Conservation (phyloP, 2,888 invertebrate species). For the Protula sp. region DNA sequence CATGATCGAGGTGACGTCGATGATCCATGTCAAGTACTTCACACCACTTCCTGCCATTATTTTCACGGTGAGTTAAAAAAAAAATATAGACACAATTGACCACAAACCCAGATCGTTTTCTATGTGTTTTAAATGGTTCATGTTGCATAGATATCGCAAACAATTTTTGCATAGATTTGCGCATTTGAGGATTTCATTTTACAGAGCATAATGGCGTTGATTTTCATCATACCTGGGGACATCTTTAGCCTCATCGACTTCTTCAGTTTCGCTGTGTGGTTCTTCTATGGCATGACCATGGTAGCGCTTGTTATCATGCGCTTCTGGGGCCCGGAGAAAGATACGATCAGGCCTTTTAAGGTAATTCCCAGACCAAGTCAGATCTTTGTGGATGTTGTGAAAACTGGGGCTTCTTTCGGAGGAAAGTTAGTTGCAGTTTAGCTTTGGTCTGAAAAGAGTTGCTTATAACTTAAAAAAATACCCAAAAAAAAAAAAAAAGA, state of each 20-base stretch:
- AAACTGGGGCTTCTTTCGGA: too few species aligned
- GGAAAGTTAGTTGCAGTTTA: too few species aligned
- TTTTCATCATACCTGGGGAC: conserved; percentile 89
- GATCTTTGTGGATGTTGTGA: too few species aligned
- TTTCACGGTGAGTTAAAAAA: conserved; percentile 81
- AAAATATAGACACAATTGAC: too few species aligned
- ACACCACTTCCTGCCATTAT: conserved; percentile 93
- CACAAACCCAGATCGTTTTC: too few species aligned
- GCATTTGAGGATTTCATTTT: neutral
- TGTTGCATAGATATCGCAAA: too few species aligned
- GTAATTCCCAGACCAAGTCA: too few species aligned
- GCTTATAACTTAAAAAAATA: too few species aligned
- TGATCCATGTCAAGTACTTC: conserved; percentile 82
- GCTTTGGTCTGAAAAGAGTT: too few species aligned
- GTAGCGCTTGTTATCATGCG: conserved; percentile 86
- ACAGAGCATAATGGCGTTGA: conserved; percentile 48
- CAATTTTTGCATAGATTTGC: too few species aligned
- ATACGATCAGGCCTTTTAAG: conserved; percentile 89
- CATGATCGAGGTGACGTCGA: conserved; percentile 81
- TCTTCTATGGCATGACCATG: conserved; percentile 95
- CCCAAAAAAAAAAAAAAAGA: too few species aligned
- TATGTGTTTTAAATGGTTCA: too few species aligned
- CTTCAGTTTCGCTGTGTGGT: conserved; percentile 97
- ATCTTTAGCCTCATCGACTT: conserved; percentile 93
- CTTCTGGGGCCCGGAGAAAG: conserved; percentile 65